Conservation (phyloP, 1,140 invertebrate species). For the Aphaenogaster ashmeadi region DNA sequence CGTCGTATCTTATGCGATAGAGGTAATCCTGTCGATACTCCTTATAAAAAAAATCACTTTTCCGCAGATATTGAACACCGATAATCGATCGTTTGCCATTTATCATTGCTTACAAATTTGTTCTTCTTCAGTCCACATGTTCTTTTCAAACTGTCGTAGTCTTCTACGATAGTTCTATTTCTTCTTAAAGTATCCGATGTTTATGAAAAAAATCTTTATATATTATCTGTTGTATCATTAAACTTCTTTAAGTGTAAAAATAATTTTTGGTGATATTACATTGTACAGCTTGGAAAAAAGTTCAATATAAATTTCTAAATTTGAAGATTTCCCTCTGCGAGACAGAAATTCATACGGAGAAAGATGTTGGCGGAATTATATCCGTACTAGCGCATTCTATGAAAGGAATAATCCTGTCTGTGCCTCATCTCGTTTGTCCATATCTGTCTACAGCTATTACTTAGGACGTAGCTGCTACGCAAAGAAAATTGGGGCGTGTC, state of each 20-base stretch:
- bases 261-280: not conserved
- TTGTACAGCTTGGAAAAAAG: not conserved
- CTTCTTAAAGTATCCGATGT: not conserved
- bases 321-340: not conserved
- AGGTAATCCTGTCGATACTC: slow-evolving; percentile 13
- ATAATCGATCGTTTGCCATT: slow-evolving; percentile 16
- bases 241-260: not conserved
- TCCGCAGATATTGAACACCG: not conserved
- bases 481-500: slow-evolving; percentile 16
- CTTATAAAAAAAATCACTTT: not conserved
- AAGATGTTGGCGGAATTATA: slow-evolving; percentile 28
- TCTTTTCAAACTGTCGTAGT: not conserved
- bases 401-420: not conserved
- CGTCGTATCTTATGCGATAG: not conserved
- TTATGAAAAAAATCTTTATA: not conserved
- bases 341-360: not conserved
- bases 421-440: not conserved
- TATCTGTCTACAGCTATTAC: not conserved
- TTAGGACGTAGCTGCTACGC: not conserved
- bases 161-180: too few relatives aligned
- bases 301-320: not conserved
- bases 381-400: not conserved
- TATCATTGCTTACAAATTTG: slow-evolving; percentile 22
- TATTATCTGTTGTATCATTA: not conserved
- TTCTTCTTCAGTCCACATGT: not conserved